A percentile compares a stretch with the other conserved stretches of the same genome.
Evolutionary conservation across 2,888 invertebrate genomes (phyloP).

Genomic region (Oasisia sp.): DNA sequence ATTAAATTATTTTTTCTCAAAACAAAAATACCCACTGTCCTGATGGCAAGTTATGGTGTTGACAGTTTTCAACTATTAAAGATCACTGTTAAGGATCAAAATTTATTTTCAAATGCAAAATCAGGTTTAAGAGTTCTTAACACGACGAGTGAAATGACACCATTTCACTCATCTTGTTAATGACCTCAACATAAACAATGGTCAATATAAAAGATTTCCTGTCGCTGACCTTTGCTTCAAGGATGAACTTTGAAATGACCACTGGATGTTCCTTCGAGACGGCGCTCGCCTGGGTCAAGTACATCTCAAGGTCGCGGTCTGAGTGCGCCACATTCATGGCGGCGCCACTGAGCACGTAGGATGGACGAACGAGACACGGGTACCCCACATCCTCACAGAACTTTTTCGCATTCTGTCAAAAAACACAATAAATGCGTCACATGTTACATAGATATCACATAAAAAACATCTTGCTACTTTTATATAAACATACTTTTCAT

Average conservation of each 20-base stretch:
- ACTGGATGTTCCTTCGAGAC: slow-evolving; percentile 97
- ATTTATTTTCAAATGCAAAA: too few relatives aligned
- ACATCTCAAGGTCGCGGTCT: slow-evolving; percentile 89
- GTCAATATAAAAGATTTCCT: too few relatives aligned
- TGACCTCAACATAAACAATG: neutral
- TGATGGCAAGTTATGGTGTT: too few relatives aligned
- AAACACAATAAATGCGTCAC: neutral
- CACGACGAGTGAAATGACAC: neutral
- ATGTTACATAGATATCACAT: neutral
- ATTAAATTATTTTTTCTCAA: too few relatives aligned
- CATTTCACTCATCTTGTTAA: too few relatives aligned
- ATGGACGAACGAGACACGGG: slow-evolving; percentile 96
- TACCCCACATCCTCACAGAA: slow-evolving; percentile 96
- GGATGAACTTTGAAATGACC: slow-evolving; percentile 97
- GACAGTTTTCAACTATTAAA: too few relatives aligned
- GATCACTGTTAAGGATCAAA: too few relatives aligned
- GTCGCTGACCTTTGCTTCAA: slow-evolving; percentile 86
- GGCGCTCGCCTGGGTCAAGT: slow-evolving; percentile 82
- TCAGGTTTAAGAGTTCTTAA: too few relatives aligned
- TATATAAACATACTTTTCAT: too few relatives aligned
- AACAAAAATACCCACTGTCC: too few relatives aligned
- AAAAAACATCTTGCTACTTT: too few relatives aligned
- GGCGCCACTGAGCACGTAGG: slow-evolving; percentile 97
- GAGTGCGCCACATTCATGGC: slow-evolving; percentile 96
- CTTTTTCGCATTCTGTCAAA: slow-evolving; percentile 76